Conservation (phyloP, 2,113 vertebrate species). For the Laticauda laticaudata region DNA sequence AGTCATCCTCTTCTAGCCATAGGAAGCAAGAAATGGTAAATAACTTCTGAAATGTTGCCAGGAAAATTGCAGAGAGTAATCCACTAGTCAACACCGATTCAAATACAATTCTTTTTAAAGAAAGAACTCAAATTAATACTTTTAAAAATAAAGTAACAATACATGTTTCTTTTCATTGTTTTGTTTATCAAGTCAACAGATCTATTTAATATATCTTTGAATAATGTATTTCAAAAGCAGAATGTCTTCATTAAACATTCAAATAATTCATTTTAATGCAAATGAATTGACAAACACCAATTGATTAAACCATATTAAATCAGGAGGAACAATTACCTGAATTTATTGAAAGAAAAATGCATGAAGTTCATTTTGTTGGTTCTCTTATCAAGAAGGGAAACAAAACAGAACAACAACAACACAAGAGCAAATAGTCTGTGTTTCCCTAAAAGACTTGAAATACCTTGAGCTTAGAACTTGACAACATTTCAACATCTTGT, state of each 20-base stretch:
- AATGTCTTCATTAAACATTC: neutral
- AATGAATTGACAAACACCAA: neutral
- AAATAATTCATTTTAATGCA: slow-evolving; percentile 14
- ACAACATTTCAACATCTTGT: neutral
- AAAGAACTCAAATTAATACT: neutral
- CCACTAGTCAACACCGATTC: neutral
- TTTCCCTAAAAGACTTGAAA: neutral
- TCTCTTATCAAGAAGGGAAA: neutral
- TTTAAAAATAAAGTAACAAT: neutral
- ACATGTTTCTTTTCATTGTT: neutral
- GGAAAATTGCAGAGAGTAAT: neutral
- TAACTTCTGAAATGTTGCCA: neutral
- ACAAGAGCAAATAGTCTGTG: neutral
- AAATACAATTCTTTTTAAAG: neutral
- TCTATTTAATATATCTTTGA: neutral
- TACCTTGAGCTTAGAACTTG: neutral
- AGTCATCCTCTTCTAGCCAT: neutral
- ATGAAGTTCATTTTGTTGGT: neutral
- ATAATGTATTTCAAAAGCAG: neutral
- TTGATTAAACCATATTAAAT: neutral
- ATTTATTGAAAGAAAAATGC: neutral
- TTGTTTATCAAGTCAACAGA: neutral
- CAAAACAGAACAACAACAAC: neutral
- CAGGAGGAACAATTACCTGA: neutral
- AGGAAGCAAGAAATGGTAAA: neutral